phyloP scores from a whole-genome alignment of 2,888 invertebrate species.

The Diloba caeruleocephala region DNA sequence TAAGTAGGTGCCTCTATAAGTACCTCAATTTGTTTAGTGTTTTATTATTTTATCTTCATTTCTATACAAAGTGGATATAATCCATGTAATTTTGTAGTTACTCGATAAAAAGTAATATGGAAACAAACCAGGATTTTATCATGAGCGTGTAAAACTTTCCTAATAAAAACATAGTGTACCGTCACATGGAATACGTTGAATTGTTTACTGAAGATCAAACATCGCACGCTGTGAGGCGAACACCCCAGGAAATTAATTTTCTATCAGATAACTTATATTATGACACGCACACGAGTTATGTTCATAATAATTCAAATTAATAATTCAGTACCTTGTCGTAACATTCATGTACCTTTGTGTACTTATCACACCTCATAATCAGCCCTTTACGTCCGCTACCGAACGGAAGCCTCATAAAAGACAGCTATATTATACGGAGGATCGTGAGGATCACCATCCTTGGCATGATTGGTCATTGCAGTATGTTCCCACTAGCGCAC shows the following conservation, averaged over 20 bases:
- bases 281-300: constrained; percentile 30
- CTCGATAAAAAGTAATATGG: constrained; percentile 4
- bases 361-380: too few relatives aligned
- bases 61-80: not conserved
- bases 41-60: not conserved
- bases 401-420: too few relatives aligned
- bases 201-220: constrained; percentile 45
- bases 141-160: constrained; percentile 1
- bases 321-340: constrained; percentile 40
- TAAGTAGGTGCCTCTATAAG: constrained; percentile 4
- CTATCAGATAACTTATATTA: constrained; percentile 42
- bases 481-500: too few relatives aligned
- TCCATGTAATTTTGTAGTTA: constrained; percentile 3
- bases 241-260: constrained; percentile 49
- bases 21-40: not conserved
- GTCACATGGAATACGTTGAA: constrained; percentile 9
- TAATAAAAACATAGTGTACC: constrained; percentile 26
- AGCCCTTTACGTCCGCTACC: too few relatives aligned
- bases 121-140: not conserved
- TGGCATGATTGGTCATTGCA: too few relatives aligned
- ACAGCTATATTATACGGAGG: too few relatives aligned
- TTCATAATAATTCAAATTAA: constrained; percentile 35
- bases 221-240: constrained; percentile 21
- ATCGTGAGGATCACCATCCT: too few relatives aligned
- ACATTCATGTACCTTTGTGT: constrained; percentile 10